Base-by-base conservation (phyloP, 2,113 vertebrate genomes). In the Notothenia rossii region DNA sequence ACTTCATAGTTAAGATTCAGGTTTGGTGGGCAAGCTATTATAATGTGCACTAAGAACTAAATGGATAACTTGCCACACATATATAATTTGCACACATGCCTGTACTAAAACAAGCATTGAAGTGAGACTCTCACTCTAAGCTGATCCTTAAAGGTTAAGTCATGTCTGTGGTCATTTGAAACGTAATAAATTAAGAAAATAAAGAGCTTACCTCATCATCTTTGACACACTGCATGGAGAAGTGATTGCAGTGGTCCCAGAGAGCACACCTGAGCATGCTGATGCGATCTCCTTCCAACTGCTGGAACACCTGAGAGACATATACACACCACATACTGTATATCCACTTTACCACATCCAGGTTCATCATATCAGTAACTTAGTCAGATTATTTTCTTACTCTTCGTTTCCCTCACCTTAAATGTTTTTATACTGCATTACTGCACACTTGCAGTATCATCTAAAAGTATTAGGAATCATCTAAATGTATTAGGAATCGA, bases 201-300 rank as follows among this genome's bases (percentile, higher is more conserved):
- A 29, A 29, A 29, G 15, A 36, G 13, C 60, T 77, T 50, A 98
- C 98, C 95, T 98, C 96, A 0, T 99, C 98, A 0, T 98, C 96
- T 87, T 94, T 97, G 72, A 99, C 96, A 0, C 97, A 98, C 86
- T 98, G 97, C 94, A 92, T 82, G 25, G 98, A 99, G 51, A 98
- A 95, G 76, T 97, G 96, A 84, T 99, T 99, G 92, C 97, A 97
- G 86, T 99, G 98, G 64, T 97, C 96, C 98, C 98, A 99, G 43
- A 99, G 89, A 0, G 95, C 91, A 75, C 96, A 98, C 66, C 98
- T 94, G 50, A 98, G 94, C 64, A 96, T 89, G 54, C 90, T 95
- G 83, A 99, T 97, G 18, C 98, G 95, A 87, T 99, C 96, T 0
- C 56, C 94, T 82, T 99, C 98, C 85, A 98, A 94, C 2, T 98